Evolutionary conservation across 2,888 invertebrate species (phyloP).

Genomic region (Autographa pulchrina): DNA sequence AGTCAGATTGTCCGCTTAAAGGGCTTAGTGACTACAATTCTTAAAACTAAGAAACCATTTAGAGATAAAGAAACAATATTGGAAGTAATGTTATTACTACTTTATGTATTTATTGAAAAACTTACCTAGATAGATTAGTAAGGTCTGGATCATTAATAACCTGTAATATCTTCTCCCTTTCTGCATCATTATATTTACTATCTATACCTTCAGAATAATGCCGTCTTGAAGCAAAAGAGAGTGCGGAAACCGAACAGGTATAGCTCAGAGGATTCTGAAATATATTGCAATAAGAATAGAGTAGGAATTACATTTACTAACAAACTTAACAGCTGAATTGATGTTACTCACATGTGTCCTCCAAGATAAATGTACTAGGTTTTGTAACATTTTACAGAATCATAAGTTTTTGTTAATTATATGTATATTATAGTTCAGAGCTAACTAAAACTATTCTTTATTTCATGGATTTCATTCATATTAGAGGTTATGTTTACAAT

Average conservation of each 20-base stretch:
- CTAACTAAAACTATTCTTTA: background rate
- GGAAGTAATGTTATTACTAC: too few species aligned
- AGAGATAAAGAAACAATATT: too few species aligned
- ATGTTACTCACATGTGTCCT: slow-evolving; percentile 31
- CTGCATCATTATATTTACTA: slow-evolving; percentile 74
- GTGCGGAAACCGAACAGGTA: slow-evolving; percentile 41
- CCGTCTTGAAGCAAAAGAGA: slow-evolving; percentile 46
- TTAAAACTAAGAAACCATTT: too few species aligned
- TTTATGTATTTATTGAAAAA: too few species aligned
- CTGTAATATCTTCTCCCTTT: slow-evolving; percentile 79
- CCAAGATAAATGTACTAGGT: slow-evolving; percentile 20
- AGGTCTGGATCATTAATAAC: slow-evolving; percentile 76
- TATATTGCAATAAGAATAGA: background rate
- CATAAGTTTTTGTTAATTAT: background rate
- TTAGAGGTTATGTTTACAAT: slow-evolving; percentile 3
- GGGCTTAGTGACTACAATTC: too few species aligned
- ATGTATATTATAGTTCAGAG: background rate
- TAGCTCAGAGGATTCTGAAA: slow-evolving; percentile 58
- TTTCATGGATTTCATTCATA: background rate
- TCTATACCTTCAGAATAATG: slow-evolving; percentile 68
- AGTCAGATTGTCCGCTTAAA: too few species aligned
- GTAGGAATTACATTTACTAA: background rate
- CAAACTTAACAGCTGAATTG: background rate
- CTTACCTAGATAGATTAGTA: slow-evolving; percentile 75
- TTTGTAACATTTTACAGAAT: slow-evolving; percentile 28